phyloP scores from a whole-genome alignment of 2,888 invertebrate species.

The Lycophotia porphyrea region DNA sequence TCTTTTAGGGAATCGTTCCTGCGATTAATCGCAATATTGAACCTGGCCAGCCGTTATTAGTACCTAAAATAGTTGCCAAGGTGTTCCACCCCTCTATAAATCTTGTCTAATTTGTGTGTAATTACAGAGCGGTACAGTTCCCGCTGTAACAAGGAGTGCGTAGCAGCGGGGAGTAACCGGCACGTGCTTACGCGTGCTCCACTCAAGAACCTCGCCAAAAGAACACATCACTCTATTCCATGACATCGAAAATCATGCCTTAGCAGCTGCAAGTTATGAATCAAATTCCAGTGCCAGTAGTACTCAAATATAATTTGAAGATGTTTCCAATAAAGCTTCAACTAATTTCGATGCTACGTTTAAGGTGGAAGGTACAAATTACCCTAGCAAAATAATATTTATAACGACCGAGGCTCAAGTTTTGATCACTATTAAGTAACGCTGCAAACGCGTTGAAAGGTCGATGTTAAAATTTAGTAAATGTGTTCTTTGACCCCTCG shows the following conservation, averaged over 20 bases:
- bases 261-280: conserved; percentile 51
- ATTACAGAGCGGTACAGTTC: conserved; percentile 89
- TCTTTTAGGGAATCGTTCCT: conserved; percentile 75
- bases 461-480: conserved; percentile 83
- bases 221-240: conserved; percentile 61
- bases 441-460: conserved; percentile 84
- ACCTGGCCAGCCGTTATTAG: conserved; percentile 88
- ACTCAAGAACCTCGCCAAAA: conserved; percentile 54
- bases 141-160: conserved; percentile 89
- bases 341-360: conserved; percentile 78
- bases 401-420: conserved; percentile 75
- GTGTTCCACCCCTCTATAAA: conserved; percentile 90
- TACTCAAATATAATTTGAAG: conserved; percentile 72
- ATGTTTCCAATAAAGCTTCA: conserved; percentile 68
- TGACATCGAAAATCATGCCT: conserved; percentile 65
- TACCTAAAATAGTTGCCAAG: conserved; percentile 89
- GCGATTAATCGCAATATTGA: conserved; percentile 88
- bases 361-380: conserved; percentile 78
- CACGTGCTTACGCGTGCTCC: conserved; percentile 89
- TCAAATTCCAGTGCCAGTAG: conserved; percentile 52
- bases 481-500: conserved; percentile 88
- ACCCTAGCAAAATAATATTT: conserved; percentile 69
- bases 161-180: conserved; percentile 87
- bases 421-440: conserved; percentile 83
- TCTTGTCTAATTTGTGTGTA: conserved; percentile 91